phyloP scores from a whole-genome alignment of 2,797 vertebrate species.

The Leptoclinus maculatus region DNA sequence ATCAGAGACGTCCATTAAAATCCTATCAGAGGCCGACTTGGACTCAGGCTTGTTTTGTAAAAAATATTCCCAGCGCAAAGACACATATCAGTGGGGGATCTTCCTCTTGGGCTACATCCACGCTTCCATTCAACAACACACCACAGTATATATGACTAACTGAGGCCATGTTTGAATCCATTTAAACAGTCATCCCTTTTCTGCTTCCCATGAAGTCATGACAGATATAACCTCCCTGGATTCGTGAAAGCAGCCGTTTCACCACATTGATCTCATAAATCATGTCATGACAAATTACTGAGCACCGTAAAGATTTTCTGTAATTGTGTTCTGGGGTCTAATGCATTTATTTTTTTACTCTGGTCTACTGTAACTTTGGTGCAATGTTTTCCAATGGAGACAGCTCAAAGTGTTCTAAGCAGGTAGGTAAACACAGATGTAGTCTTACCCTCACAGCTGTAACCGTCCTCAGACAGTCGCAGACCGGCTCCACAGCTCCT shows the following conservation, averaged over 20 bases:
- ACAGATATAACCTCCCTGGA: conserved; percentile 67
- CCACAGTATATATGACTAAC: conserved; percentile 61
- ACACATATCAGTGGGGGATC: conserved; percentile 63
- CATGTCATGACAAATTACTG: conserved; percentile 70
- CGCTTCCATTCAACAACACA: conserved; percentile 71
- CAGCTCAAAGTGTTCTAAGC: conserved; percentile 1
- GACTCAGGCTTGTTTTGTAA: conserved; percentile 63
- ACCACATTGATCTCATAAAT: conserved; percentile 75
- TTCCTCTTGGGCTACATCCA: conserved; percentile 66
- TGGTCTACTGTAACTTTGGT: background rate
- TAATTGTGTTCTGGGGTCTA: conserved; percentile 41
- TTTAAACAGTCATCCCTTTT: conserved; percentile 69
- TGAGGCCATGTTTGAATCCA: conserved; percentile 59
- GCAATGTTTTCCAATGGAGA: conserved; percentile 9
- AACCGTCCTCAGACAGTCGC: conserved; percentile 61
- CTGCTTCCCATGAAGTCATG: conserved; percentile 81
- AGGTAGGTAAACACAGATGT: conserved; percentile 11
- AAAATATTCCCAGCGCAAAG: conserved; percentile 69
- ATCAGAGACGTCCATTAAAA: conserved; percentile 78
- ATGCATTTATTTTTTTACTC: conserved; percentile 16
- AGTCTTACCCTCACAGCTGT: conserved; percentile 71
- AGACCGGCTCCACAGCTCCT: conserved; percentile 70
- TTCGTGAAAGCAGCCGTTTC: conserved; percentile 63
- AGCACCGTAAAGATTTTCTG: conserved; percentile 53
- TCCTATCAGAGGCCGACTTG: conserved; percentile 72